Evolutionary conservation across 2,113 vertebrate species (phyloP).

Genomic region (Poeciliopsis prolifica): DNA sequence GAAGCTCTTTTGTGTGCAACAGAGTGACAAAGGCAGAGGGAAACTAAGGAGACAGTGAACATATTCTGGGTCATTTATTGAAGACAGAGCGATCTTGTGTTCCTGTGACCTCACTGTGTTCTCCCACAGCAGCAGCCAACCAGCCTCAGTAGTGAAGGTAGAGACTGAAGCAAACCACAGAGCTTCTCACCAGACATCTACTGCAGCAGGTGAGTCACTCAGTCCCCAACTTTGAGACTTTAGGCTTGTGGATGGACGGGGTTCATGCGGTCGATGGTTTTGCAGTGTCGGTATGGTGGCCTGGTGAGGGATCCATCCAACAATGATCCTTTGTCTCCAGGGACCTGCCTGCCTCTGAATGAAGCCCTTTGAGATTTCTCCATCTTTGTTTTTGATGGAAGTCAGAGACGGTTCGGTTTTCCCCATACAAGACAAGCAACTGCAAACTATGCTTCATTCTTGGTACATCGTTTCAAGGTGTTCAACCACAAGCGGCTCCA

Average conservation of each 20-base stretch:
- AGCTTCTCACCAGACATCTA: conserved; percentile 7
- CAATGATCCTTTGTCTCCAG: conserved; percentile 62
- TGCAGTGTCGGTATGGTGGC: not conserved
- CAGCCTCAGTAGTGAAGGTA: conserved; percentile 37
- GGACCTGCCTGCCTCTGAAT: conserved; percentile 56
- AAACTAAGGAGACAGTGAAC: not conserved
- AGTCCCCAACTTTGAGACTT: not conserved
- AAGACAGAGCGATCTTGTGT: conserved; percentile 20
- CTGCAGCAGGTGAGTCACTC: conserved; percentile 38
- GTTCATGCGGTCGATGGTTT: not conserved
- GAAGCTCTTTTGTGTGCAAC: not conserved
- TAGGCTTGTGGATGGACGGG: not conserved
- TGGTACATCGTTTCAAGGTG: not conserved
- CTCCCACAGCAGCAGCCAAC: conserved; percentile 23
- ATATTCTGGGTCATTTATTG: not conserved
- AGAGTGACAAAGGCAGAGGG: not conserved
- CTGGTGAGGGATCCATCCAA: conserved; percentile 35
- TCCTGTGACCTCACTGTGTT: conserved; percentile 20
- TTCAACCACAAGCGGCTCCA: not conserved
- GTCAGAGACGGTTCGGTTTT: not conserved
- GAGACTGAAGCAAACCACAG: conserved; percentile 10
- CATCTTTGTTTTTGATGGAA: conserved; percentile 30
- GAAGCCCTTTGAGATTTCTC: conserved; percentile 57
- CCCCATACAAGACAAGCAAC: too few relatives aligned
- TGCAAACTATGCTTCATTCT: not conserved